These are phyloP conservation scores for Leptoclinus maculatus DNA, from an alignment of 2,797 vertebrate genomes.

Conservation along the genomic window DNA sequence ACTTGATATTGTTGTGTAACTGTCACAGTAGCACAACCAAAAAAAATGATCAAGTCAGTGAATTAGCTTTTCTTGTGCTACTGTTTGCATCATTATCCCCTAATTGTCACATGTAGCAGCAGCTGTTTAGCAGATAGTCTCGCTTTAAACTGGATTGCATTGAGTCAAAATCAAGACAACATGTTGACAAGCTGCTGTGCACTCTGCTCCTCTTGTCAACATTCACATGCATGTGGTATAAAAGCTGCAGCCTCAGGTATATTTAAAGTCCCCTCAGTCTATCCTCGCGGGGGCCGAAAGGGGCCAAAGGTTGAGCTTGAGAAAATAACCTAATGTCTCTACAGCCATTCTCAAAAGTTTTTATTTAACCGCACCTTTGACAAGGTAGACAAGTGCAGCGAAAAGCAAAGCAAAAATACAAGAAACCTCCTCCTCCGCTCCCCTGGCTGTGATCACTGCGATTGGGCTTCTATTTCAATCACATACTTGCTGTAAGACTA, in stretches of 20 bases:
- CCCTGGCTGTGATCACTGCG: slow-evolving; percentile 39
- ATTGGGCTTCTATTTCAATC: slow-evolving; percentile 83
- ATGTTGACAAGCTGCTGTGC: neutral
- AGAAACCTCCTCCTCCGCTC: neutral
- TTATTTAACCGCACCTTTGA: slow-evolving; percentile 57
- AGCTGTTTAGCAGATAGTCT: neutral
- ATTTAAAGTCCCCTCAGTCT: slow-evolving; percentile 54
- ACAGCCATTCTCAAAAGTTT: slow-evolving; percentile 18
- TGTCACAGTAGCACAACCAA: neutral
- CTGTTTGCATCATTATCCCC: neutral
- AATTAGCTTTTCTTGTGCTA: neutral
- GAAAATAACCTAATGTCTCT: slow-evolving; percentile 59
- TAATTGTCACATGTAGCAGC: neutral
- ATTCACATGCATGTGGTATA: slow-evolving; percentile 74
- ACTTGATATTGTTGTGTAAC: neutral
- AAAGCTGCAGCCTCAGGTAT: slow-evolving; percentile 46
- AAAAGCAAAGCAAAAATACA: slow-evolving; percentile 18
- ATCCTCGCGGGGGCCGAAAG: neutral
- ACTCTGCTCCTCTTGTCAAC: slow-evolving; percentile 17
- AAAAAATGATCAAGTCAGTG: neutral
- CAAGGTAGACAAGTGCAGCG: slow-evolving; percentile 32
- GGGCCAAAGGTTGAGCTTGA: slow-evolving; percentile 37
- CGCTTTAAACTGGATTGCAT: neutral
- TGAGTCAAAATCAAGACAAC: slow-evolving; percentile 40
- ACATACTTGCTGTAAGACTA: slow-evolving; percentile 72